phyloP scores from a whole-genome alignment of 1,140 invertebrate genomes.

The Ceratitis capitata region DNA sequence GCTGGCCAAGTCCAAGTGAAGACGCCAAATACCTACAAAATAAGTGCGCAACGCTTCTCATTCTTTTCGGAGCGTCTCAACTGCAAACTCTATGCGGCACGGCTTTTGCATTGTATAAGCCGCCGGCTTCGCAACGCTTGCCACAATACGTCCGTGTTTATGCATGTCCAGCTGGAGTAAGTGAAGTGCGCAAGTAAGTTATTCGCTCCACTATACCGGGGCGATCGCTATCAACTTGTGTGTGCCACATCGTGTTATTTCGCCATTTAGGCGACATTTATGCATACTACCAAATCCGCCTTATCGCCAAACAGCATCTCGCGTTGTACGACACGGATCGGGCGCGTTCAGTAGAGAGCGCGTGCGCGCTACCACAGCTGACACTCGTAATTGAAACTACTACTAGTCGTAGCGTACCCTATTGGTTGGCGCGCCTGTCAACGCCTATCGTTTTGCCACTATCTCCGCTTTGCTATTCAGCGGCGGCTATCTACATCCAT shows the following conservation, averaged over 20 bases:
- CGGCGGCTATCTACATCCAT: background rate
- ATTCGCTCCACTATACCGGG: slow-evolving; percentile 10
- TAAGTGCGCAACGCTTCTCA: background rate
- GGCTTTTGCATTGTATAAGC: background rate
- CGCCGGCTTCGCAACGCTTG: background rate
- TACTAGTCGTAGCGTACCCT: background rate
- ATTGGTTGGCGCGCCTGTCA: background rate
- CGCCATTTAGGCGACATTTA: slow-evolving; percentile 32
- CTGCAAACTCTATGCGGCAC: background rate
- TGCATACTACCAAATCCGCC: background rate
- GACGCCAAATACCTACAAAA: background rate
- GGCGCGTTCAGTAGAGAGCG: slow-evolving; percentile 23
- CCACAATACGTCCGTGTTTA: background rate
- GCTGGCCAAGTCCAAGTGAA: background rate
- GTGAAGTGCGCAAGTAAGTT: background rate
- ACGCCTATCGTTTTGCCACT: background rate
- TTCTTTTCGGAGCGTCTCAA: background rate
- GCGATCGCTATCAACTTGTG: background rate
- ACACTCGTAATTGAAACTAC: slow-evolving; percentile 23
- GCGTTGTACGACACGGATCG: slow-evolving; percentile 15
- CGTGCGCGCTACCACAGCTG: slow-evolving; percentile 5
- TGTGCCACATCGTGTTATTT: slow-evolving; percentile 22
- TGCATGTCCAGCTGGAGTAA: background rate
- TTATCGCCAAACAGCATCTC: slow-evolving; percentile 14
- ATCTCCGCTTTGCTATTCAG: background rate